A percentile compares a stretch with the other conserved stretches of the same genome.
Evolutionary conservation across 2,797 vertebrate genomes (phyloP).

Genomic region (Paratrypauchen microcephalus): DNA sequence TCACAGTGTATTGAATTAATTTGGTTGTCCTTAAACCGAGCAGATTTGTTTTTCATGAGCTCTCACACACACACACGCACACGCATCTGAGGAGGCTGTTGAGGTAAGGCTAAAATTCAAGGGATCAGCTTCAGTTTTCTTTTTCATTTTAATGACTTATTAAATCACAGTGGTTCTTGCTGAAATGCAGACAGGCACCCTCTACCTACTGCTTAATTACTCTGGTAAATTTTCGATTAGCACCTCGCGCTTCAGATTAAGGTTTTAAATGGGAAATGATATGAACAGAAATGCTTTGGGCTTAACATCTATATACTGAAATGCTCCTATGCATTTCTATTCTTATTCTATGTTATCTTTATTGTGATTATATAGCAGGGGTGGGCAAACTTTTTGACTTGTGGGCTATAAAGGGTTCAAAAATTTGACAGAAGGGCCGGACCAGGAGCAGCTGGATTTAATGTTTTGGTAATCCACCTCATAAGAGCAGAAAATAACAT

Average conservation of each 20-base stretch:
- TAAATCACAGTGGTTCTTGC: conserved; percentile 15
- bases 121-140: conserved; percentile 8
- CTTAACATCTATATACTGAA: conserved; percentile 3
- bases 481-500: too few species aligned
- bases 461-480: too few species aligned
- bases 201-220: conserved; percentile 28
- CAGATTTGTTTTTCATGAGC: not conserved
- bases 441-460: too few species aligned
- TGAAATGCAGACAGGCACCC: conserved; percentile 15
- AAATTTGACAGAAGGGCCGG: too few species aligned
- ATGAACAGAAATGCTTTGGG: conserved; percentile 38
- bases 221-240: conserved; percentile 39
- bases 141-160: conserved; percentile 25
- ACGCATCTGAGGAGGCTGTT: not conserved
- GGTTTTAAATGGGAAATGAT: conserved; percentile 31
- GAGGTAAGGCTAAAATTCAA: not conserved
- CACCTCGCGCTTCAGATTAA: conserved; percentile 26
- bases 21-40: conserved; percentile 5
- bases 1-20: not conserved
- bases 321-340: conserved; percentile 4
- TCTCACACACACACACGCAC: not conserved
- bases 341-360: too few species aligned
- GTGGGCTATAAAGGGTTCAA: too few species aligned
- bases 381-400: too few species aligned
- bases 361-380: too few species aligned